These are phyloP conservation scores for Silurus asotus DNA, from an alignment of 2,113 vertebrate species.

Conservation along the genomic window DNA sequence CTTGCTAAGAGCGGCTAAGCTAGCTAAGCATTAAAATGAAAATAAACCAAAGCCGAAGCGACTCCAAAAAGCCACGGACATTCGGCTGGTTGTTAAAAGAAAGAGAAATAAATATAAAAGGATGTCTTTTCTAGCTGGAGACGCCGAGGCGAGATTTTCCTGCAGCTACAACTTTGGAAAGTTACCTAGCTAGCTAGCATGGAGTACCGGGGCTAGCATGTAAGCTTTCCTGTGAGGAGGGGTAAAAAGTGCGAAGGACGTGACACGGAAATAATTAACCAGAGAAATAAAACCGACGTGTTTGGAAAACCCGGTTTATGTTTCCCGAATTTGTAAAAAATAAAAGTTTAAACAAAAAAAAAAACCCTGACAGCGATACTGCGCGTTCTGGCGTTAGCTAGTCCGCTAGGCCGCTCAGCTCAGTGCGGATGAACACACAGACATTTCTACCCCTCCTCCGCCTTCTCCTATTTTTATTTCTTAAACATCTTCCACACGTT, in stretches of 20 bases:
- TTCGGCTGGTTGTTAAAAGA: not conserved
- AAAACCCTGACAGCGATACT: not conserved
- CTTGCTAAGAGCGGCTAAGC: conserved; percentile 57
- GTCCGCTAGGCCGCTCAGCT: conserved; percentile 45
- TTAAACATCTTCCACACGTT: not conserved
- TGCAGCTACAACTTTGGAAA: conserved; percentile 44
- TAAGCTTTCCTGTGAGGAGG: conserved; percentile 7
- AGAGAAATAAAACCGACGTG: not conserved
- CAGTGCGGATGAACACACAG: not conserved
- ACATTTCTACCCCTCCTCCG: not conserved
- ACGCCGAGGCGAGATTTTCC: not conserved
- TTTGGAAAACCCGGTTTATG: too few species aligned
- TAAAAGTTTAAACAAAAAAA: not conserved
- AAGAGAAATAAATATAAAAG: too few species aligned
- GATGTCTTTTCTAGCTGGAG: too few species aligned
- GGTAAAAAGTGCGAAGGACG: not conserved
- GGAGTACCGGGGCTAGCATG: conserved; percentile 25
- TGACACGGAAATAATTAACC: not conserved
- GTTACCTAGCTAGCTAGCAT: conserved; percentile 26
- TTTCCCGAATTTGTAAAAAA: not conserved
- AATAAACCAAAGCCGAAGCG: not conserved
- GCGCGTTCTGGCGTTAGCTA: conserved; percentile 3
- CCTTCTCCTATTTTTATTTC: too few species aligned
- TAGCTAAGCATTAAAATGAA: conserved; percentile 60
- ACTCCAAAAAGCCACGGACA: conserved; percentile 2